These are phyloP conservation scores for Cabera pusaria DNA, from an alignment of 2,888 invertebrate genomes.

Conservation along the genomic window DNA sequence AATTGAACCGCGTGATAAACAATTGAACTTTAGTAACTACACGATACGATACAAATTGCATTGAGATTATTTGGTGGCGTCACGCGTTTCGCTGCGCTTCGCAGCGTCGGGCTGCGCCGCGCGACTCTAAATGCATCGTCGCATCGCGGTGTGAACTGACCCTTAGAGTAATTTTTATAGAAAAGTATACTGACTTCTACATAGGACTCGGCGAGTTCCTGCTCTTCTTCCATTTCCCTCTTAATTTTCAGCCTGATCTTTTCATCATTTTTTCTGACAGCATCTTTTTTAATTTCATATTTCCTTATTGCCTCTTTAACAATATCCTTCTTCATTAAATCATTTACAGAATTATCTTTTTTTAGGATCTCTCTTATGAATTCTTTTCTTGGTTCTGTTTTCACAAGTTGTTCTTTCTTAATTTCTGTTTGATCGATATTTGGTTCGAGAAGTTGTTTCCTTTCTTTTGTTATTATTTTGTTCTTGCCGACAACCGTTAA, in stretches of 20 bases:
- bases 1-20: too few species aligned
- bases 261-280: constrained; percentile 15
- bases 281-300: constrained; percentile 24
- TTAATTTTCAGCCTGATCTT: constrained; percentile 26
- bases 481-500: constrained; percentile 66
- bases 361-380: constrained; percentile 33
- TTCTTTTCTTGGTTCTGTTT: constrained; percentile 31
- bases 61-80: too few species aligned
- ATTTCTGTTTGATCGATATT: constrained; percentile 31
- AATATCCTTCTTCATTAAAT: constrained; percentile 8
- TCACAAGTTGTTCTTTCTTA: constrained; percentile 28
- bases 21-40: too few species aligned
- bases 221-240: constrained; percentile 27
- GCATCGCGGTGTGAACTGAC: too few species aligned
- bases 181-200: too few species aligned
- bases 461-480: constrained; percentile 50
- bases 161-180: too few species aligned
- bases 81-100: too few species aligned
- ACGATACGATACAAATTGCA: too few species aligned
- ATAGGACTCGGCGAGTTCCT: constrained; percentile 29
- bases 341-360: constrained; percentile 10
- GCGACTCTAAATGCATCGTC: too few species aligned
- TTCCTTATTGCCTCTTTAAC: background rate
- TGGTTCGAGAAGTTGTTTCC: constrained; percentile 33
- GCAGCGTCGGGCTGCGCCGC: too few species aligned